Evolutionary conservation across 1,140 invertebrate species (phyloP).

Genomic region (Drosophila ercepeae): DNA sequence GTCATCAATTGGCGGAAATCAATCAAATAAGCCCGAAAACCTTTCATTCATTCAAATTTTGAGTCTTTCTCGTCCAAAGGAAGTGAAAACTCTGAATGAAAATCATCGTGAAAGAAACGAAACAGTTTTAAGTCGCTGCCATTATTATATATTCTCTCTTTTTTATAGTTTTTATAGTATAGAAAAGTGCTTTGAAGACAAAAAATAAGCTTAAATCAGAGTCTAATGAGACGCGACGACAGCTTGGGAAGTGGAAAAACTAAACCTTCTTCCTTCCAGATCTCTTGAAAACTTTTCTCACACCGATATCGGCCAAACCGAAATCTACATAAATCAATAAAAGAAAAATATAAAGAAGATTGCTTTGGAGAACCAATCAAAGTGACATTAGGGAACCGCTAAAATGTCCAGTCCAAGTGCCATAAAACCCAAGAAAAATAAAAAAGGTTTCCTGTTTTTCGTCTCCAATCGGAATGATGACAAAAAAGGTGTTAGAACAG

Average conservation of each 20-base stretch:
- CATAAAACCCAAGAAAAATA: constrained; percentile 26
- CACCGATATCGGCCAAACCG: constrained; percentile 14
- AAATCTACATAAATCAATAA: constrained; percentile 59
- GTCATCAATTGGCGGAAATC: constrained; percentile 28
- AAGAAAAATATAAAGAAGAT: constrained; percentile 45
- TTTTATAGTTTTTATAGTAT: constrained; percentile 29
- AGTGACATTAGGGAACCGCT: constrained; percentile 57
- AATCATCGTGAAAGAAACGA: constrained; percentile 22
- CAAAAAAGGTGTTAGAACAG: constrained; percentile 37
- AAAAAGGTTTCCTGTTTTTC: constrained; percentile 9
- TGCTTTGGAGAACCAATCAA: constrained; percentile 55
- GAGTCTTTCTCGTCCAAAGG: neutral
- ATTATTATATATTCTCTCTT: constrained; percentile 12
- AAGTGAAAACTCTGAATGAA: constrained; percentile 42
- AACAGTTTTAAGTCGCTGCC: constrained; percentile 3
- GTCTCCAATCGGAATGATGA: constrained; percentile 8
- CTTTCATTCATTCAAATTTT: constrained; percentile 5
- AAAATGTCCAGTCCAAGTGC: constrained; percentile 37
- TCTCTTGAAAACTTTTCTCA: constrained; percentile 36
- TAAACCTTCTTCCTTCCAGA: neutral
- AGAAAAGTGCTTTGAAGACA: constrained; percentile 25
- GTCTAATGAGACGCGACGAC: constrained; percentile 43
- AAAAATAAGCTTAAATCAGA: constrained; percentile 35
- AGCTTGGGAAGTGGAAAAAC: constrained; percentile 20
- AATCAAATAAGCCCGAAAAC: constrained; percentile 19